Base-by-base conservation (phyloP, 2,113 vertebrate genomes). In the Ceyx cyanopectus region DNA sequence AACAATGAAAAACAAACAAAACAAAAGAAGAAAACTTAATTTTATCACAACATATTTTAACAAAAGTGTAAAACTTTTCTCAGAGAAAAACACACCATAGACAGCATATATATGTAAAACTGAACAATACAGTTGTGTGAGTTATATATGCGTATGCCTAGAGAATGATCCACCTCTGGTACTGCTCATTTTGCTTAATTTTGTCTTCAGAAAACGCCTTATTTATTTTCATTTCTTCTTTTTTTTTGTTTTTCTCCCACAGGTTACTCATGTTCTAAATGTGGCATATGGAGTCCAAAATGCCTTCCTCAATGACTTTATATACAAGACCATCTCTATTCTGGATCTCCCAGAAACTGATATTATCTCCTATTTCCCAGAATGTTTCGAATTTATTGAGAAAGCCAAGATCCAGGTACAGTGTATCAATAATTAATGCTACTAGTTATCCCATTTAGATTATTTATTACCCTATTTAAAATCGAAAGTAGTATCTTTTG, bases 201-300 rank as follows among this genome's bases (percentile, higher is more conserved):
- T 14, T 74, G 2, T 69, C 29, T 82, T 92, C 50, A 90, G 65
- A 79, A 91, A 67, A 62, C 68, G 8, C 23, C 10, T 61, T 57
- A 79, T 67, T 85, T 67, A 41, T 62, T n/a, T 90, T 43, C 57
- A 32, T 46, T 19, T 16, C 5, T 2, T 14, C 1, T 9, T 20
- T 26, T 37, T 90, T 95, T 81, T 96, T 50, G 9, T 37, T 50
- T 50, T 50, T 50, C 20, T 37, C 37, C 37, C 10, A 50, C 48
- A 99, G 99, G 98, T 99, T 93, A 99, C 99, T 79, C 99, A 99
- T 41, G 95, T 99, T 94, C 97, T 99, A 85, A 99, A 99, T 62
- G 99, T 99, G 78, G 99, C 99, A 5, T 99, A 98, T 1, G 99
- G 99, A 90, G 98, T 99, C 81, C 98, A 99, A 96, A 99, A 99